Percentiles rank a stretch among this genome's conserved stretches.
These are phyloP conservation scores for Alentia gelatinosa DNA, from an alignment of 2,888 invertebrate genomes.

Conservation along the genomic window DNA sequence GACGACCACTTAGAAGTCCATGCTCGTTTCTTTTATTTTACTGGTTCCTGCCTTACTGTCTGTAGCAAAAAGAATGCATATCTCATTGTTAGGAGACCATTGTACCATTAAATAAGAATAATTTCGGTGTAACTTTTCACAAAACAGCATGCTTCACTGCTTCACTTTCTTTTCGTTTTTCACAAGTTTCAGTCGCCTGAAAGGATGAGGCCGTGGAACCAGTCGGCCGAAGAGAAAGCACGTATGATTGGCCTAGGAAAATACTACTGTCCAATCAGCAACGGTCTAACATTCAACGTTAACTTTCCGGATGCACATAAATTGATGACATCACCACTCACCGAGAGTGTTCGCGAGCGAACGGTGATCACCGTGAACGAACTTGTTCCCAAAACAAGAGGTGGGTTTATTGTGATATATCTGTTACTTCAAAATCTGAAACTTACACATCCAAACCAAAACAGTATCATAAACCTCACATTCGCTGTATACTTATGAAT, in stretches of 20 bases:
- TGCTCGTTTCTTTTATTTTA: too few relatives aligned
- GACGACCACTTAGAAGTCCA: too few relatives aligned
- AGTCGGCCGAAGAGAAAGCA: too few relatives aligned
- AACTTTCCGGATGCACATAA: not conserved
- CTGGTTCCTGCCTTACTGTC: too few relatives aligned
- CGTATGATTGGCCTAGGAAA: not conserved
- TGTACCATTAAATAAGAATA: too few relatives aligned
- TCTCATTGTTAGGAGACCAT: too few relatives aligned
- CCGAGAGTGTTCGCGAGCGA: not conserved
- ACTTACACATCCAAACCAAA: not conserved
- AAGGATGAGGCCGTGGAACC: too few relatives aligned
- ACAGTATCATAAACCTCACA: not conserved
- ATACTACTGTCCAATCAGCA: not conserved
- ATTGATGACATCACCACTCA: slow-evolving; percentile 6
- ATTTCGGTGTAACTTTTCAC: too few relatives aligned
- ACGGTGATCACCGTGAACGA: not conserved
- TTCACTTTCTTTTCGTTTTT: too few relatives aligned
- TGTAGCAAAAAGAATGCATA: too few relatives aligned
- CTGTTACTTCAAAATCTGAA: not conserved
- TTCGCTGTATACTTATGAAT: not conserved
- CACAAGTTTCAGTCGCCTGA: too few relatives aligned
- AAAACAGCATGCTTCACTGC: too few relatives aligned
- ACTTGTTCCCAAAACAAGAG: not conserved
- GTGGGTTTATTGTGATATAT: not conserved
- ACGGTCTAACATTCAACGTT: not conserved